Evolutionary conservation across 1,140 invertebrate genomes (phyloP), one percentile per base, ranked within the genome.

Genomic region (Yoshiicerus persimilis): DNA sequence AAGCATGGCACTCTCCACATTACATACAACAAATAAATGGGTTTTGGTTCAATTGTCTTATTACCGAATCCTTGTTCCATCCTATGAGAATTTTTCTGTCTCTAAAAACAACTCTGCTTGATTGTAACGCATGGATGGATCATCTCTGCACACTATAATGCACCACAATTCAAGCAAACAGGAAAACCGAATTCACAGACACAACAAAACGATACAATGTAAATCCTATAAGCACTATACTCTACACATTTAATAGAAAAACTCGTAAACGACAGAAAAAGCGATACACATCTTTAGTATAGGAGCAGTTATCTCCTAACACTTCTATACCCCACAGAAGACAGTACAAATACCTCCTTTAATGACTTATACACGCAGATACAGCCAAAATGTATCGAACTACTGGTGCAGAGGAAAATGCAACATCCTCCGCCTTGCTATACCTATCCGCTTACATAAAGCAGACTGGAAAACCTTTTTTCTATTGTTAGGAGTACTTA

Each of bases 21-120:
- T 70, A 70, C 66, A 70, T 30, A 70, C 66, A 70, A 16, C 66
- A 70, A 70, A 70, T 70, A 80, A 80, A 80, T 80, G n/a, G 32
- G 34, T 80, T 80, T 80, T 80, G 34, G 16, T 80, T 80, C 75
- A 80, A 80, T 80, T 80, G 34, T 80, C 75, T 80, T 80, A 80
- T 80, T 38, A 80, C 75, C 75, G 75, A 32, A 36, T 80, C 75
- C 75, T 80, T 80, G 34, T 80, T 80, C 5, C 27, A 27, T 38
- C n/a, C 75, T 80, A n/a, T 66, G 75, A n/a, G 32, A 11, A 80
- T 80, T 80, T 80, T 80, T 80, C 30, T 30, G 9, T 32, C 66
- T 70, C 30, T 32, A 23, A 25, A 25, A 13, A 30, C 30, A 32
- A 11, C 30, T 70, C 25, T 23, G 3, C 66, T 70, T 56, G 47